Conservation (phyloP, 2,888 invertebrate species). For the Podotricha telesiphe region DNA sequence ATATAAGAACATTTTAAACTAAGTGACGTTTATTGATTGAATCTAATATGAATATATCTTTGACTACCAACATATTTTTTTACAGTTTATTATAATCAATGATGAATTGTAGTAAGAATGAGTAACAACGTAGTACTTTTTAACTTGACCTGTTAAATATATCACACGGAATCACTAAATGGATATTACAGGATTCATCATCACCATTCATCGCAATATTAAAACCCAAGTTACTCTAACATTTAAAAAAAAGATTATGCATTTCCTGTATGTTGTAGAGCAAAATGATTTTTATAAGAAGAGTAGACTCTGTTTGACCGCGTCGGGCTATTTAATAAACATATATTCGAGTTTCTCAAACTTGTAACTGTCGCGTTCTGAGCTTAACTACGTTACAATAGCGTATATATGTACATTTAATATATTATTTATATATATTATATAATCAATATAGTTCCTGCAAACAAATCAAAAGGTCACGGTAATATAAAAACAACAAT, state of each 20-base stretch:
- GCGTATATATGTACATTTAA: background rate
- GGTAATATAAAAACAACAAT: constrained; percentile 13
- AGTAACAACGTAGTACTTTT: background rate
- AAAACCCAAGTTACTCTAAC: background rate
- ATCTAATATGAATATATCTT: no score
- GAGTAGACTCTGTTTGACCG: no score
- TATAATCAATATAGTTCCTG: background rate
- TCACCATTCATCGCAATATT: background rate
- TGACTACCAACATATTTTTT: no score
- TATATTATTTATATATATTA: background rate
- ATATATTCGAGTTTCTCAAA: no score
- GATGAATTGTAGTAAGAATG: background rate
- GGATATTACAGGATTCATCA: background rate
- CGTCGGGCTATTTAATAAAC: no score
- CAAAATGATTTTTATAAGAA: no score
- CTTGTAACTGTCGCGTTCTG: no score
- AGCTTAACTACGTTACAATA: no score
- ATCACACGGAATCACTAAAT: background rate
- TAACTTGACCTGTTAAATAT: background rate
- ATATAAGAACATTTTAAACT: no score
- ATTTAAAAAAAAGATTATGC: background rate
- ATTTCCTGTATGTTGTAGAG: no score
- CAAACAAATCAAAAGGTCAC: constrained; percentile 15
- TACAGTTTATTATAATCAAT: no score
- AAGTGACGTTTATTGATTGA: no score